Conservation (phyloP, 53 echinoderm and acorn worm species). For the Arbacia lixula region DNA sequence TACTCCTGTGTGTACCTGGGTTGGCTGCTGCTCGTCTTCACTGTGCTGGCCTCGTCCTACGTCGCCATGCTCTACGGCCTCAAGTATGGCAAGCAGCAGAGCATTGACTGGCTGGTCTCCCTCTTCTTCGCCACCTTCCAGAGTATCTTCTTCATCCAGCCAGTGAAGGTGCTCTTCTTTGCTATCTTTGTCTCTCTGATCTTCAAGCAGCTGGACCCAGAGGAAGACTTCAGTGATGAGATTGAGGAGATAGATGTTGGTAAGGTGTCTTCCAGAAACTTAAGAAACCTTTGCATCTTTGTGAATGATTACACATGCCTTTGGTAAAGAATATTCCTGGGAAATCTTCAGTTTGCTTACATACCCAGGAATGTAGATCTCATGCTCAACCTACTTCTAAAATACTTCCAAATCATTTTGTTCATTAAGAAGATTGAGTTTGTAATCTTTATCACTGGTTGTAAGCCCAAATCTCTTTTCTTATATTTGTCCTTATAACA, state of each 20-base stretch:
- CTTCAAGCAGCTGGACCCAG: conserved; percentile 76
- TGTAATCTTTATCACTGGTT: too few relatives aligned
- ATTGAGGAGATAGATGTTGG: conserved; percentile 76
- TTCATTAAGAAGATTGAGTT: too few relatives aligned
- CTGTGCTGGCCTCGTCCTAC: conserved; percentile 78
- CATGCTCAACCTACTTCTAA: too few relatives aligned
- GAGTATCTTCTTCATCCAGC: conserved; percentile 89
- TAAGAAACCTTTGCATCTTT: too few relatives aligned
- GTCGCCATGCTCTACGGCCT: conserved; percentile 93
- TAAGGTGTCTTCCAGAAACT: conserved; percentile 37
- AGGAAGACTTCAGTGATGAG: conserved; percentile 77
- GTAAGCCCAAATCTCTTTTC: too few relatives aligned
- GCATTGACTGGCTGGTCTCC: conserved; percentile 89
- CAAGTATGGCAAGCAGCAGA: conserved; percentile 88
- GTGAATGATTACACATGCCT: too few relatives aligned
- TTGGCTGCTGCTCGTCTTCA: conserved; percentile 75
- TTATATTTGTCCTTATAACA: too few relatives aligned
- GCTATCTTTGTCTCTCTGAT: conserved; percentile 85
- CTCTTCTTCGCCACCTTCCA: conserved; percentile 77
- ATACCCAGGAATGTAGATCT: too few relatives aligned
- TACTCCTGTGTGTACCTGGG: conserved; percentile 77
- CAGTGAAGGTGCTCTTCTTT: conserved; percentile 80
- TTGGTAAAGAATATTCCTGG: too few relatives aligned
- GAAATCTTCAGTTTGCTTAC: too few relatives aligned
- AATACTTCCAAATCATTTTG: too few relatives aligned